phyloP scores from a whole-genome alignment of 2,797 vertebrate species.

The Podarcis siculus region DNA sequence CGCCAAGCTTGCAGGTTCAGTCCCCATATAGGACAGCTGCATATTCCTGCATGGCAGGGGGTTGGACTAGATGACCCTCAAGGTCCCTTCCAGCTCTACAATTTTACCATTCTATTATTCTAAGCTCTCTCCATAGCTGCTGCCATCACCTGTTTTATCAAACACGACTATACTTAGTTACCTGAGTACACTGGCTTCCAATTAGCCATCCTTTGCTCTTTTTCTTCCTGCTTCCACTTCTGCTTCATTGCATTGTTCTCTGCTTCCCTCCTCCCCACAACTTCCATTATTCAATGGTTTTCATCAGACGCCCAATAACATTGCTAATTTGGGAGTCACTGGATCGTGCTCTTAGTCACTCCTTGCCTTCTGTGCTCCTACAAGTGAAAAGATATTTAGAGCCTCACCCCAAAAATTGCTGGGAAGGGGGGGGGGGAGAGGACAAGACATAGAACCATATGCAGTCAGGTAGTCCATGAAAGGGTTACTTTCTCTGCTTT shows the following conservation, averaged over 20 bases:
- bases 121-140: neutral
- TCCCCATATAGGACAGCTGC: no score
- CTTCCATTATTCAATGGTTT: neutral
- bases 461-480: neutral
- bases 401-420: no score
- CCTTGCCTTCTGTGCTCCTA: neutral
- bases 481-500: neutral
- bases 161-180: neutral
- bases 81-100: no score
- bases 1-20: no score
- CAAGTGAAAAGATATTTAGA: neutral
- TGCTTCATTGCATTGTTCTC: neutral
- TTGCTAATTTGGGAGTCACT: neutral
- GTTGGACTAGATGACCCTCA: no score
- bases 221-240: neutral
- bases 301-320: neutral
- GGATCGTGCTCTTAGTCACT: no score
- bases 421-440: no score
- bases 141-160: no score
- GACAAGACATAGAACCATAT: neutral
- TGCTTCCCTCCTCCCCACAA: constrained; percentile 10
- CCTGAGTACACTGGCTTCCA: neutral
- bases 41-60: no score
- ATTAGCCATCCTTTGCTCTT: neutral
- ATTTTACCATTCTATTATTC: no score